Evolutionary conservation across 1,140 invertebrate species (phyloP), one percentile per base, ranked within the genome.

Genomic region (Pogonomyrmex californicus): DNA sequence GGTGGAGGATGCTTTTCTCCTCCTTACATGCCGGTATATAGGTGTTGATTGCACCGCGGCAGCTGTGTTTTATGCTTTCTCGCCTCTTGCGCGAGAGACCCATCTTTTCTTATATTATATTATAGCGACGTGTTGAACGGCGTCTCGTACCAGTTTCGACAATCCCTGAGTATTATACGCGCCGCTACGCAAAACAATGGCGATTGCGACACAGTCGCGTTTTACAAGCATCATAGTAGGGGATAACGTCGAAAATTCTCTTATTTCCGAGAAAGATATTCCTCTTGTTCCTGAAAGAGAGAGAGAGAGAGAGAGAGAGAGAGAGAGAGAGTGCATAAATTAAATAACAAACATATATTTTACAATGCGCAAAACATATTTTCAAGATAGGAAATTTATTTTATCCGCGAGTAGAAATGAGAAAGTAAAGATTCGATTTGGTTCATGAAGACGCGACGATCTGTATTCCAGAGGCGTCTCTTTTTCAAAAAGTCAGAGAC

Each of bases 71-170:
- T 93, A 93, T 91, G 89, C 90, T 81, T 83, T 81, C 85, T 62
- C 89, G 73, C 77, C 44, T 85, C 65, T 83, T 85, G 56, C 88
- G 88, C 77, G 87, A 62, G 44, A 86, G 62, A 86, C 81, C 79
- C 89, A 86, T 82, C 87, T 87, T 89, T 89, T 88, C 86, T 92
- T 91, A 90, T 94, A 93, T 94, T 93, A 93, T 94, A 93, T 93
- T 93, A 93, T 93, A 92, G 93, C 91, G 92, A 89, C 91, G 89
- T 93, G 93, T 94, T 94, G 91, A 94, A 93, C 92, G 93, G 85
- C 91, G 83, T 81, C 91, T 92, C 93, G 88, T 91, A 93, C 91
- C 93, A 92, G 91, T 93, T 92, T 91, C 91, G 92, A 94, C 93
- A 92, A 93, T 93, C 91, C 90, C 92, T 91, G 93, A 94, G 91